These are phyloP conservation scores for Melinopterus prodromus DNA, from an alignment of 2,888 invertebrate species.

Conservation along the genomic window DNA sequence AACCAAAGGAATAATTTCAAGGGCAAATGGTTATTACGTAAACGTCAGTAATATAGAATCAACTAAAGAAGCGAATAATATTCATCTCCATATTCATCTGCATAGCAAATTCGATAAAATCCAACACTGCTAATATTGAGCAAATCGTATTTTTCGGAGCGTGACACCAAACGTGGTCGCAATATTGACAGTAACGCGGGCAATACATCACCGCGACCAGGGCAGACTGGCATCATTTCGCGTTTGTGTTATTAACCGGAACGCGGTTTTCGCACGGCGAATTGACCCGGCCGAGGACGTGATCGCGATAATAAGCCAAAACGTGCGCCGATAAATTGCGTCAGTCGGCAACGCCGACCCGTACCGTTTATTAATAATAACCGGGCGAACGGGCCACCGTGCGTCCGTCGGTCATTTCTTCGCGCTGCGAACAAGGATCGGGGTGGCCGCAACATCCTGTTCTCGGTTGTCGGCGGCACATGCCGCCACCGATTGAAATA, in stretches of 20 bases:
- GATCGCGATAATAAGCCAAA: not conserved
- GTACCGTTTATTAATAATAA: not conserved
- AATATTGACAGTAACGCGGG: not conserved
- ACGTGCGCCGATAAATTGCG: not conserved
- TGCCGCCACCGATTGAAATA: not conserved
- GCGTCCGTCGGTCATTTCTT: not conserved
- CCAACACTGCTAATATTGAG: not conserved
- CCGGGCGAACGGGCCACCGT: not conserved
- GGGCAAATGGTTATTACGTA: too few relatives aligned
- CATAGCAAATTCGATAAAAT: not conserved
- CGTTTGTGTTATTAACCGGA: not conserved
- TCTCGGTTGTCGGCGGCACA: not conserved
- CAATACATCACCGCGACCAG: not conserved
- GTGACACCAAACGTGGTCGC: not conserved
- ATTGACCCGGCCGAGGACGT: not conserved
- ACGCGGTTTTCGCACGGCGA: not conserved
- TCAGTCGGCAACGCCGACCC: not conserved
- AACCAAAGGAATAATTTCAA: too few relatives aligned
- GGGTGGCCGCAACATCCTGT: not conserved
- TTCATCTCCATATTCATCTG: too few relatives aligned
- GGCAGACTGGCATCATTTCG: not conserved
- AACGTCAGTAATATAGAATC: too few relatives aligned
- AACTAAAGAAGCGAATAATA: too few relatives aligned
- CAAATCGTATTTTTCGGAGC: not conserved
- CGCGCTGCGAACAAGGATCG: not conserved